These are phyloP conservation scores for Oophaga pumilio DNA, from an alignment of 2,113 vertebrate species.

Conservation along the genomic window DNA sequence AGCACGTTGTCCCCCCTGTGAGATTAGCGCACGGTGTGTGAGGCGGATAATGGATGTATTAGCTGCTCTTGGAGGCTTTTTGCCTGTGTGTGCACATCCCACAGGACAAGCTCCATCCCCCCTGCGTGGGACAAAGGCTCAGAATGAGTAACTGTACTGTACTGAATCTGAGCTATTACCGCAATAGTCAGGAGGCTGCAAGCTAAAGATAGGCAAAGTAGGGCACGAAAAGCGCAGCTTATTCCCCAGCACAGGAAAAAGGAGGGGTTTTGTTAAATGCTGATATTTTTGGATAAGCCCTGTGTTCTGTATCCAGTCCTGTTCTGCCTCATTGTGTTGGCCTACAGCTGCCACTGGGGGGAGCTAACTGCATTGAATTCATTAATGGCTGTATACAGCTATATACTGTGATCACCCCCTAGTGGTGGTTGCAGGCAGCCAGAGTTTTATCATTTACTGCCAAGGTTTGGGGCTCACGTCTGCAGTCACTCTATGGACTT, in stretches of 20 bases:
- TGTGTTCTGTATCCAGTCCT: not conserved
- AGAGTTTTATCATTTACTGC: too few relatives aligned
- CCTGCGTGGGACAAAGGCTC: conserved; percentile 58
- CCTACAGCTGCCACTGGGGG: not conserved
- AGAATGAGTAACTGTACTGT: conserved; percentile 57
- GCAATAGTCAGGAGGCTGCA: not conserved
- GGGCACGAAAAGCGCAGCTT: not conserved
- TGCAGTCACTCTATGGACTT: too few relatives aligned
- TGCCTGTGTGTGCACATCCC: conserved; percentile 64
- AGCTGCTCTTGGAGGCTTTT: conserved; percentile 65
- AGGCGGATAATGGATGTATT: conserved; percentile 70
- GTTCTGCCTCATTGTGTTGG: not conserved
- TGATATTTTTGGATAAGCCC: not conserved
- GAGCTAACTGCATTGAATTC: not conserved
- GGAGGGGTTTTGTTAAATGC: too few relatives aligned
- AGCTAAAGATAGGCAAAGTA: conserved; percentile 28
- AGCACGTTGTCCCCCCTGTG: conserved; percentile 73
- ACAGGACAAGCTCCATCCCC: conserved; percentile 57
- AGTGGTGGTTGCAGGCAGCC: too few relatives aligned
- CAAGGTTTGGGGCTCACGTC: too few relatives aligned
- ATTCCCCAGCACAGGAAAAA: not conserved
- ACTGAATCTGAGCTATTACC: conserved; percentile 29
- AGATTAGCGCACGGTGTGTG: conserved; percentile 72
- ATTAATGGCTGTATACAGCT: too few relatives aligned
- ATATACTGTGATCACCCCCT: too few relatives aligned